Evolutionary conservation across 2,888 invertebrate species (phyloP), one percentile per base, ranked within the genome.

Genomic region (Xestia rhomboidea): DNA sequence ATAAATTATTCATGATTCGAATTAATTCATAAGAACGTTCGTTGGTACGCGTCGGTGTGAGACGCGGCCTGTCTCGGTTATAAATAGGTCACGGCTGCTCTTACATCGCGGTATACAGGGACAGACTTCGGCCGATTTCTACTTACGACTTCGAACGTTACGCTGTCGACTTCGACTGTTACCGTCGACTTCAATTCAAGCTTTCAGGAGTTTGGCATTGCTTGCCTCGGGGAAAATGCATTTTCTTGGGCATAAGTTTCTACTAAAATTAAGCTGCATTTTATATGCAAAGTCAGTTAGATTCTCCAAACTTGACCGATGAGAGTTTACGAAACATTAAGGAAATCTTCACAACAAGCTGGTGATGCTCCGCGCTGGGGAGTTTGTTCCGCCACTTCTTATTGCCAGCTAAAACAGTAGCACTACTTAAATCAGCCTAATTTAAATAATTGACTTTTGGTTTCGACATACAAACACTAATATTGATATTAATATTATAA

Each of bases 81-180:
- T 68, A 82, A 81, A 82, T 82, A 85, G 85, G 82, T 85, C 82
- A 82, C 41, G 82, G 82, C 57, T 81, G 44, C 51, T 66, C 51
- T 51, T 24, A 77, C 57, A 44, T 11, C 34, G 77, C 21, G 80
- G 15, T 69, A n/a, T n/a, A 15, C 54, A 54, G 63, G 49, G 51
- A 74, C 83, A 18, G 67, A 80, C 68, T 82, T 68, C 54, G 49
- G 15, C 0, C 77, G 67, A 82, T 66, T 82, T 81, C 77, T 8
- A 46, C 44, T 44, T 30, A 30, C 38, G 15, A 78, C 76, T 76
- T 77, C 62, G 2, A 62, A 46, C 79, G 79, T 80, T 71, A 27
- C 30, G 0, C 60, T 62, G 30, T 34, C 68, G 51, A 82, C 77
- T 67, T 82, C 46, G 5, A 46, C 27, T 46, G 57, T 80, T 77